Evolutionary conservation across 2,113 vertebrate species (phyloP).

Genomic region (Dasyornis broadbenti): DNA sequence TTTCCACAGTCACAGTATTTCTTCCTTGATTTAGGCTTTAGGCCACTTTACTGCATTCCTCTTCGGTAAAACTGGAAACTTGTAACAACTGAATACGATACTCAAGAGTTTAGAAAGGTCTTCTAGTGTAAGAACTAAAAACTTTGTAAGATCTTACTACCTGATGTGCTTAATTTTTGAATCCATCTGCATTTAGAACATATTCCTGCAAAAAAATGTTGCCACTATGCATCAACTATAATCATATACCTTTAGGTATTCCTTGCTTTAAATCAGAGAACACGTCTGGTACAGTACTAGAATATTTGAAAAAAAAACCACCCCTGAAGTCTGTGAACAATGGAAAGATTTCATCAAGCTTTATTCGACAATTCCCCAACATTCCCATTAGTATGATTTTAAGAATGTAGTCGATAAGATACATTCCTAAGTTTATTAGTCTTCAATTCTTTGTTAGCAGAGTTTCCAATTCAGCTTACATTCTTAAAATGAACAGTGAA

Average conservation of each 20-base stretch:
- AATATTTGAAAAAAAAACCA: not conserved
- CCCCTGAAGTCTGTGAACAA: not conserved
- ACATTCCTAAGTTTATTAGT: not conserved
- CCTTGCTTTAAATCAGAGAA: not conserved
- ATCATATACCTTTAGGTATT: not conserved
- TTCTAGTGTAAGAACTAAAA: not conserved
- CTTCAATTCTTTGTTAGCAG: not conserved
- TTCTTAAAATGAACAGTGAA: not conserved
- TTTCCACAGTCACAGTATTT: not conserved
- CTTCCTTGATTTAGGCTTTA: not conserved
- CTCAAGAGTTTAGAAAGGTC: not conserved
- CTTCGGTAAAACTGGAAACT: not conserved
- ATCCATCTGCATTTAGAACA: not conserved
- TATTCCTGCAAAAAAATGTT: not conserved
- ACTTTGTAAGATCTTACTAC: not conserved
- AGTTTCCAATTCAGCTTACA: not conserved
- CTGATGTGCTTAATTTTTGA: not conserved
- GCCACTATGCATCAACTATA: not conserved
- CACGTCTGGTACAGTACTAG: not conserved
- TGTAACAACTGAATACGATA: not conserved
- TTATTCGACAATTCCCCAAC: not conserved
- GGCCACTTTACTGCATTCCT: not conserved
- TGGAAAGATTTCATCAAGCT: not conserved
- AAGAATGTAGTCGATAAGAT: not conserved
- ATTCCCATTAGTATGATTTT: not conserved